Conservation (phyloP, 2,797 vertebrate species). For the Mus minutoides region DNA sequence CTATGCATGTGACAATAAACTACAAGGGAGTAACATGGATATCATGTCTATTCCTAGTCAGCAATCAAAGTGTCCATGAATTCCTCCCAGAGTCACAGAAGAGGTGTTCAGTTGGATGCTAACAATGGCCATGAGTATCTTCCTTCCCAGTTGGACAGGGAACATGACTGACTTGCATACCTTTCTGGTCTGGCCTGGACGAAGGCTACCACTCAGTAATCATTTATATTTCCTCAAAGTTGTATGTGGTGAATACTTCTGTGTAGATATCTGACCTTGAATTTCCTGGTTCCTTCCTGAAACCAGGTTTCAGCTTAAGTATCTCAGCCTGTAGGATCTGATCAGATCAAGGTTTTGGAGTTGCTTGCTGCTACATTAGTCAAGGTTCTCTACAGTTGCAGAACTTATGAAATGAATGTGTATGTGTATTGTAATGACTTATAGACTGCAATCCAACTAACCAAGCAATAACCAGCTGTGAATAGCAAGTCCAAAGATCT, state of each 20-base stretch:
- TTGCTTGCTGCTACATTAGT: background rate
- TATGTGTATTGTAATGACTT: background rate
- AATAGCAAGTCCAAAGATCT: background rate
- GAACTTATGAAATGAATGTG: background rate
- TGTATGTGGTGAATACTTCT: too few relatives aligned
- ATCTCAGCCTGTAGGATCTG: background rate
- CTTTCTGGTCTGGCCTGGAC: background rate
- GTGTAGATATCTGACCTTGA: too few relatives aligned
- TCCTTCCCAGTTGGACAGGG: background rate
- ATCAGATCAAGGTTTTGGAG: background rate
- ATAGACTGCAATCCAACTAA: background rate
- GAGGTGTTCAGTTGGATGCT: background rate
- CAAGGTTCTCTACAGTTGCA: background rate
- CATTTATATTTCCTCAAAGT: background rate
- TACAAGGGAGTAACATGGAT: background rate
- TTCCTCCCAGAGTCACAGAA: background rate
- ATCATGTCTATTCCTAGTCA: background rate
- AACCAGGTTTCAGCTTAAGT: background rate
- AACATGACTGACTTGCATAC: background rate
- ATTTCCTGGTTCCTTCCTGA: background rate
- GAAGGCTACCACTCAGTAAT: background rate
- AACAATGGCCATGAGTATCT: background rate
- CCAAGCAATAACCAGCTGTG: background rate
- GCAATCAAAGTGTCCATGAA: background rate
- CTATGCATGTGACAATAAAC: background rate